These are phyloP conservation scores for Stichodactyla mertensii DNA, from an alignment of 64 coral and sea anemone genomes.

Conservation along the genomic window DNA sequence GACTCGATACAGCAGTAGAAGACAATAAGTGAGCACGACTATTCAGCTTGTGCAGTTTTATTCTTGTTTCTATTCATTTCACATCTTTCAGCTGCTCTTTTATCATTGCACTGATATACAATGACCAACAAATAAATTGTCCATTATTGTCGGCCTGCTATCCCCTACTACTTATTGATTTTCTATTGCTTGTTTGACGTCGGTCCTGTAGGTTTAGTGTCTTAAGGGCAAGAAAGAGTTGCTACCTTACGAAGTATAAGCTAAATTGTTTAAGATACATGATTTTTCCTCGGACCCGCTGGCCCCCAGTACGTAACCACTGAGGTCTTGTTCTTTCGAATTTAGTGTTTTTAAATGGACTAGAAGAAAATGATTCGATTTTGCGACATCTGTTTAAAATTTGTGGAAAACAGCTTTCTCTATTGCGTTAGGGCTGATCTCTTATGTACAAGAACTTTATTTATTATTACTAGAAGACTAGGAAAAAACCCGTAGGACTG, in stretches of 20 bases:
- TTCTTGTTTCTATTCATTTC: neutral
- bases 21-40: neutral
- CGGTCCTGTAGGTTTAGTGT: neutral
- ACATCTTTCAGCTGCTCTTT: neutral
- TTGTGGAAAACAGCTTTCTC: neutral
- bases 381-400: too few species aligned
- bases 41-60: neutral
- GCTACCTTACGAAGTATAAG: too few species aligned
- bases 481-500: neutral
- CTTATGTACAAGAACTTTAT: neutral
- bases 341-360: too few species aligned
- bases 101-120: neutral
- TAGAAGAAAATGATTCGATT: too few species aligned
- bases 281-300: too few species aligned
- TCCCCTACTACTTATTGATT: neutral
- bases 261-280: too few species aligned
- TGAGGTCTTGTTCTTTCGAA: too few species aligned
- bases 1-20: too few species aligned
- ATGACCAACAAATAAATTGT: neutral
- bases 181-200: neutral
- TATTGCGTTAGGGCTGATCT: neutral
- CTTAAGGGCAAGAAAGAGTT: neutral
- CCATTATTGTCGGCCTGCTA: neutral
- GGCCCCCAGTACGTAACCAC: too few species aligned
- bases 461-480: neutral